Conservation (phyloP, 2,888 invertebrate species). For the Drosophila nr. perissopoda region DNA sequence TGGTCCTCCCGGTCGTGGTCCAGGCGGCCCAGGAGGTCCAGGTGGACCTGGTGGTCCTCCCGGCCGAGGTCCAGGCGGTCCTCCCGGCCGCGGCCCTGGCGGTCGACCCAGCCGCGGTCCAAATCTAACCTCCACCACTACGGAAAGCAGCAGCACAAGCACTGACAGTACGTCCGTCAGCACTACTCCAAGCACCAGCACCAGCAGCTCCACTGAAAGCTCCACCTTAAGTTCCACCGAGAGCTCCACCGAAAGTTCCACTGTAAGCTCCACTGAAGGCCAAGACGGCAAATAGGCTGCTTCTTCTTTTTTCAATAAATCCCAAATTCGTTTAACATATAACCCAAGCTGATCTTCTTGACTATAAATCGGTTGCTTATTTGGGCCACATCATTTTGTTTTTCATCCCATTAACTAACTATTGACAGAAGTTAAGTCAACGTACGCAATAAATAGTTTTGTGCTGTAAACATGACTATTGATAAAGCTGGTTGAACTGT, state of each 20-base stretch:
- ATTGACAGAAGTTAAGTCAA: not conserved
- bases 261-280: not conserved
- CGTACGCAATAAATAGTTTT: not conserved
- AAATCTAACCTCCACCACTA: no score
- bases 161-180: not conserved
- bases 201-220: not conserved
- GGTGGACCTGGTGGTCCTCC: not conserved
- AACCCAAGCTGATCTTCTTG: not conserved
- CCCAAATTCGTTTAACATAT: not conserved
- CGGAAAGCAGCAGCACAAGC: not conserved
- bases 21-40: conserved; percentile 2
- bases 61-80: no score
- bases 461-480: not conserved
- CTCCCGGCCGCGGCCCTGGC: no score
- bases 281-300: not conserved
- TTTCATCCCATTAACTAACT: not conserved
- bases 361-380: no score
- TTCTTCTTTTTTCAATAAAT: not conserved
- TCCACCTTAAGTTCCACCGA: not conserved
- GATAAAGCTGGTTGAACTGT: not conserved
- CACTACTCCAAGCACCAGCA: not conserved
- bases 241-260: not conserved
- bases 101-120: not conserved
- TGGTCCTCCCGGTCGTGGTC: not conserved
- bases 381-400: not conserved